Evolutionary conservation across 2,113 vertebrate species (phyloP).

Genomic region (Grus americana): DNA sequence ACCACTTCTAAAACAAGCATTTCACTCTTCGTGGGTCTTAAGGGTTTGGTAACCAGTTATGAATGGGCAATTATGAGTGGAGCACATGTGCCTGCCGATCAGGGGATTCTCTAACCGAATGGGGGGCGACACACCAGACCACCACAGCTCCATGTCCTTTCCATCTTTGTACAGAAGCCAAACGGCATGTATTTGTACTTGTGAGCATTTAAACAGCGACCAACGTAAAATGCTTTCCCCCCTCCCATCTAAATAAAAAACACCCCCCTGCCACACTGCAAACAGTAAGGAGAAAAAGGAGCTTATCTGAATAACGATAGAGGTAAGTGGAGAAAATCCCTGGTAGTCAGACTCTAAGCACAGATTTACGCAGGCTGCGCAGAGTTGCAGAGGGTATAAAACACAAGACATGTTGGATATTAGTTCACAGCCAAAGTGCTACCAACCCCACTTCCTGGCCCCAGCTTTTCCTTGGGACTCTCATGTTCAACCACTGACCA

Average conservation of each 20-base stretch:
- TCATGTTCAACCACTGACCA: background rate
- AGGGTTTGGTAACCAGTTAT: background rate
- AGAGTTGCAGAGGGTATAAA: background rate
- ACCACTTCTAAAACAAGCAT: background rate
- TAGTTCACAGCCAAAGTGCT: background rate
- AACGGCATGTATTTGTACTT: background rate
- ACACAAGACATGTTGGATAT: background rate
- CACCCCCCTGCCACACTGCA: rapidly evolving
- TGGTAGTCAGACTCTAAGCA: background rate
- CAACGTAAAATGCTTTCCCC: background rate
- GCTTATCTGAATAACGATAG: background rate
- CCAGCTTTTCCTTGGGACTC: background rate
- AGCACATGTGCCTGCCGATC: background rate
- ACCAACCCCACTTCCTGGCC: background rate
- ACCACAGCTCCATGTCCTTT: background rate
- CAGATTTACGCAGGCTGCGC: background rate
- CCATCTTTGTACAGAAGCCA: background rate
- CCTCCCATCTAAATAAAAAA: background rate
- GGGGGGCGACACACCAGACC: background rate
- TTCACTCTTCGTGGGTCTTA: background rate
- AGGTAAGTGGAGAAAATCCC: background rate
- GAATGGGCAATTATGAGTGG: background rate
- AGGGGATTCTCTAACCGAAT: background rate
- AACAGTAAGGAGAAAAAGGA: background rate
- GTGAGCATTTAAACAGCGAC: background rate